Evolutionary conservation across 2,797 vertebrate species (phyloP), one percentile per base, ranked within the genome.

Genomic region (Anniella stebbinsi): DNA sequence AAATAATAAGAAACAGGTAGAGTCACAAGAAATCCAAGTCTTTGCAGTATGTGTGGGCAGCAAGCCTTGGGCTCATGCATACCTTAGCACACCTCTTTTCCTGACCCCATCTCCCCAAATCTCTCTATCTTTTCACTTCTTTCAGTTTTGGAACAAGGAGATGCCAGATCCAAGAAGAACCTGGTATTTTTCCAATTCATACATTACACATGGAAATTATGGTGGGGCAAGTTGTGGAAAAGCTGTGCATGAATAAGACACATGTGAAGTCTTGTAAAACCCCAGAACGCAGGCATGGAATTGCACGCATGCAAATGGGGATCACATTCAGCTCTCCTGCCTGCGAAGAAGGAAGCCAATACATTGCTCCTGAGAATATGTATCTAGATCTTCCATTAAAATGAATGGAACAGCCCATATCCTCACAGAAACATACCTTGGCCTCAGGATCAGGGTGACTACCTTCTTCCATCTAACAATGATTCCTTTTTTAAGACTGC

Each of bases 1-100:
- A 84, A 92, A 90, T 66, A 93, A 92, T 73, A 80, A 90, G 92
- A 94, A 90, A 76, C 69, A 92, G 86, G 11, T 0, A 1, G 84
- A 94, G 87, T 23, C 70, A 93, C 88, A 93, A 86, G 5, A 63
- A 0, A 0, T 75, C 6, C 11, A 82, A 73, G 4, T 38, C 51
- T 88, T 57, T n/a, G 41, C 1, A 38, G 2, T 15, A 33, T 89
- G 73, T 33, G 36, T 70, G 38, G n/a, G 33, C 5, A 72, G 36
- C 11, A 54, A 80, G 2, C 33, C 23, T 87, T 54, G 18, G 36
- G 51, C 21, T 33, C 51, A 57, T 75, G 13, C 9, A 36, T 15
- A 66, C n/a, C 54, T 17, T 17, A 82, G 30, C 36, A 63, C 18
- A 48, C 3, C 51, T 13, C 76, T 57, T 54, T 54, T 28, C 36